A percentile compares a stretch with the other conserved stretches of the same genome.
phyloP scores from a whole-genome alignment of 1,140 invertebrate species.

The Philotrypesis tridentata region DNA sequence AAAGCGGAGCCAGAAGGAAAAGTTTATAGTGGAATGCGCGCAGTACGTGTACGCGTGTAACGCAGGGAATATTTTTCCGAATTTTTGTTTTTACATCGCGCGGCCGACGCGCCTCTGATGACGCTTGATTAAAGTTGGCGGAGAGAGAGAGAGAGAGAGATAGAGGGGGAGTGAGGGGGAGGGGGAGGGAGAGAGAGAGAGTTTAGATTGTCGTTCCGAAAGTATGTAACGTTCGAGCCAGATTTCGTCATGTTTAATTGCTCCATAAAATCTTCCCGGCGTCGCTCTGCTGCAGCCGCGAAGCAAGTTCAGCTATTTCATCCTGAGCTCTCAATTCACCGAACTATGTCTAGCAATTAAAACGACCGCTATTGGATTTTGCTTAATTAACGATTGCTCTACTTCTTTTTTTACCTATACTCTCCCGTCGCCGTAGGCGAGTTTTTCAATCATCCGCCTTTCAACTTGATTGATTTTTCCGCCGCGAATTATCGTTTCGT shows the following conservation, averaged over 20 bases:
- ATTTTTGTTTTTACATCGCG: not conserved
- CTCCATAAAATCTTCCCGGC: not conserved
- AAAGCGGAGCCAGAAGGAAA: not conserved
- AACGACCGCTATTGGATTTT: not conserved
- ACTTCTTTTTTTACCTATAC: not conserved
- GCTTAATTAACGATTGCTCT: not conserved
- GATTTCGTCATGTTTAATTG: conserved; percentile 1
- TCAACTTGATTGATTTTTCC: not conserved
- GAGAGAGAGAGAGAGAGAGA: not conserved
- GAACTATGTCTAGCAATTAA: not conserved
- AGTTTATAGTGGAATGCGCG: not conserved
- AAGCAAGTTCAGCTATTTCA: not conserved
- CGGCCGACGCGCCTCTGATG: not conserved
- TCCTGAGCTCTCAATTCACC: not conserved
- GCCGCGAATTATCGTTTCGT: not conserved
- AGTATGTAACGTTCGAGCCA: not conserved
- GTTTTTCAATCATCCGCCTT: not conserved
- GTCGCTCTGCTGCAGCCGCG: no score
- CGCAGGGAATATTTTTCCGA: not conserved
- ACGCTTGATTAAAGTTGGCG: not conserved
- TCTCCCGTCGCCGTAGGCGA: no score
- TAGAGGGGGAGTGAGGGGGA: no score
- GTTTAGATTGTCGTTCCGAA: not conserved
- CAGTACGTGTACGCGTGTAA: no score
- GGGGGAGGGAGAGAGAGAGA: not conserved